Conservation (phyloP, 2,888 invertebrate species). For the Drosophila neotestacea region DNA sequence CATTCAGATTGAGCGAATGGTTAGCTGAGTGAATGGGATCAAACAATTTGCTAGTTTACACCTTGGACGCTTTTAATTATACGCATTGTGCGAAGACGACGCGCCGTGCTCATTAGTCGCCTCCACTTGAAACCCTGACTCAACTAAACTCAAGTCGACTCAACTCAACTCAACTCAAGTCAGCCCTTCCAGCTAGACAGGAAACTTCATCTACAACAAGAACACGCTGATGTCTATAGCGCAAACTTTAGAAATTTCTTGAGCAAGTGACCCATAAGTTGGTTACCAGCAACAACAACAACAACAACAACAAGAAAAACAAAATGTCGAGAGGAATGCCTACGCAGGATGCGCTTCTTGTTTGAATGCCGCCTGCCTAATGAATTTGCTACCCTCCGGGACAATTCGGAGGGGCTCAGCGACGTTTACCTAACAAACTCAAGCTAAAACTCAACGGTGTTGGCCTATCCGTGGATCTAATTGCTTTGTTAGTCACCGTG, state of each 20-base stretch:
- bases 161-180: slow-evolving; percentile 10
- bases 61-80: slow-evolving; percentile 79
- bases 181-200: slow-evolving; percentile 37
- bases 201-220: slow-evolving; percentile 49
- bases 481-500: slow-evolving; percentile 76
- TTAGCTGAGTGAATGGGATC: slow-evolving; percentile 71
- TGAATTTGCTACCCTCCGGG: slow-evolving; percentile 68
- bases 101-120: slow-evolving; percentile 66
- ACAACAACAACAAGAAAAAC: slow-evolving; percentile 26
- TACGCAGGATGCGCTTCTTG: slow-evolving; percentile 41
- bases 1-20: slow-evolving; percentile 36
- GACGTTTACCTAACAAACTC: slow-evolving; percentile 72
- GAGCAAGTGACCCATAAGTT: slow-evolving; percentile 73
- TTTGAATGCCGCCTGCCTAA: slow-evolving; percentile 54
- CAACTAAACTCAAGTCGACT: slow-evolving; percentile 2
- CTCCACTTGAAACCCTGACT: slow-evolving; percentile 15
- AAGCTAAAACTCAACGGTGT: slow-evolving; percentile 54
- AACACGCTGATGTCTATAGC: slow-evolving; percentile 53
- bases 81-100: slow-evolving; percentile 64
- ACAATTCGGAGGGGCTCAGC: slow-evolving; percentile 26
- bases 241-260: slow-evolving; percentile 65
- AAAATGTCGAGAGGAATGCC: slow-evolving; percentile 35
- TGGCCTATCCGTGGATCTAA: slow-evolving; percentile 69
- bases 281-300: slow-evolving; percentile 39
- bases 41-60: slow-evolving; percentile 81